Base-by-base conservation (phyloP, 1,140 invertebrate genomes). In the Paralvinella palmiformis region DNA sequence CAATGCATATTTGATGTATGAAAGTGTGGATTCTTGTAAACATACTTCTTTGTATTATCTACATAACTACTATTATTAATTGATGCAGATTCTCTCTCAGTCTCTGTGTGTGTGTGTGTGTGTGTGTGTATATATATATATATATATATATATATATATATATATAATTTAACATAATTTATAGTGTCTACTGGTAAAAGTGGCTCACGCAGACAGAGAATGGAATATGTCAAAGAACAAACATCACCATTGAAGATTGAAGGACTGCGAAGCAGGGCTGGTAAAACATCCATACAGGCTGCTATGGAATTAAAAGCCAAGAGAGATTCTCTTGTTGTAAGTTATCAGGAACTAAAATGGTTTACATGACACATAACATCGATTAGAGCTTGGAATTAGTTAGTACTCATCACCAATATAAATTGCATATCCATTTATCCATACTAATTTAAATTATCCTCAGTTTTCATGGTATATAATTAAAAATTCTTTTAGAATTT, bases 251-350 rank as follows among this genome's bases (percentile, higher is more conserved):
- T 63, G 31, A 72, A 72, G 61, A 64, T 73, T 1, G 72, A 75
- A 56, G 71, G 76, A 5, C 63, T 73, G 13, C 68, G 76, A 53
- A 68, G 56, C 15, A 59, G 71, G 31, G 15, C 64, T 13, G 67
- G 65, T 2, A 73, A 74, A 64, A 75, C 69, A 32, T 70, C 75
- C 1, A 74, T 79, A 24, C 63, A 75, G 59, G 73, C 78, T 36
- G 78, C 78, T 7, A 77, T 78, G 37, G 75, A 78, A 66, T 64
- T 79, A 13, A 78, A 77, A 68, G 76, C 72, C 22, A 77, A 73
- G 64, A 65, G 78, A 62, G 72, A 71, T 17, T 37, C 33, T 15
- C 15, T 62, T 13, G 33, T 33, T 29, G 60, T 62, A 67, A 62
- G 48, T 15, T 35, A 29, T 64, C 20, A 62, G 1, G 3, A 35